Evolutionary conservation across 2,113 vertebrate species (phyloP).

Genomic region (Nerophis ophidion): DNA sequence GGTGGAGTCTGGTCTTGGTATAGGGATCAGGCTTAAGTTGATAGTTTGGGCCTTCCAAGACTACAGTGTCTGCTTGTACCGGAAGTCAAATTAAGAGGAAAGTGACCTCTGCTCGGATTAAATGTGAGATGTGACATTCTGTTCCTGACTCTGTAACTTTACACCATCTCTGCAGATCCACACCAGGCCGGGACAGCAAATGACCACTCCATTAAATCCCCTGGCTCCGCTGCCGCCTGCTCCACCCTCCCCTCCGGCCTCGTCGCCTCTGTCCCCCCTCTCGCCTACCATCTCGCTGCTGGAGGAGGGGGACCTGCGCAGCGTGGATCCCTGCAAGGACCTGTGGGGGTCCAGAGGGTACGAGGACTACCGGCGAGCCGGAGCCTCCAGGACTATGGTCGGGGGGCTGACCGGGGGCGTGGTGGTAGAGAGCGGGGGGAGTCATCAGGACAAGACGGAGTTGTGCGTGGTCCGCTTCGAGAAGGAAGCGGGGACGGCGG

Average conservation of each 20-base stretch:
- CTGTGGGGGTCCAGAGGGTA: constrained; percentile 83
- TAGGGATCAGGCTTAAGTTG: too few relatives aligned
- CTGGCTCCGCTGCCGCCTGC: constrained; percentile 68
- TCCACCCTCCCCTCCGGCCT: constrained; percentile 67
- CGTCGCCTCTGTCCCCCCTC: constrained; percentile 68
- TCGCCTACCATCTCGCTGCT: constrained; percentile 74
- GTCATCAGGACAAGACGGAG: constrained; percentile 70
- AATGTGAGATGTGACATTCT: constrained; percentile 14
- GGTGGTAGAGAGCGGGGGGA: constrained; percentile 62
- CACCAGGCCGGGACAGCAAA: constrained; percentile 72
- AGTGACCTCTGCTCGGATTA: neutral
- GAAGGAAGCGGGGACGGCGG: constrained; percentile 71
- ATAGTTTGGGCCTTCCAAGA: neutral
- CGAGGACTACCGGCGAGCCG: constrained; percentile 83
- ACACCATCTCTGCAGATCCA: constrained; percentile 63
- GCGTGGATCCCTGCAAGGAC: constrained; percentile 78
- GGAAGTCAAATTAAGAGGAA: neutral
- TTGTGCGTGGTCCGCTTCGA: constrained; percentile 80
- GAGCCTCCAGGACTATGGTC: constrained; percentile 71
- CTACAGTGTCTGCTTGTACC: constrained; percentile 1
- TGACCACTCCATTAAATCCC: constrained; percentile 67
- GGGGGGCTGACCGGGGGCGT: constrained; percentile 74
- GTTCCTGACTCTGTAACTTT: constrained; percentile 32
- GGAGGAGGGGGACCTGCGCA: constrained; percentile 77
- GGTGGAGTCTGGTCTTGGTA: too few relatives aligned